Evolutionary conservation across 2,797 vertebrate genomes (phyloP).

Genomic region (Trichosurus vulpecula): DNA sequence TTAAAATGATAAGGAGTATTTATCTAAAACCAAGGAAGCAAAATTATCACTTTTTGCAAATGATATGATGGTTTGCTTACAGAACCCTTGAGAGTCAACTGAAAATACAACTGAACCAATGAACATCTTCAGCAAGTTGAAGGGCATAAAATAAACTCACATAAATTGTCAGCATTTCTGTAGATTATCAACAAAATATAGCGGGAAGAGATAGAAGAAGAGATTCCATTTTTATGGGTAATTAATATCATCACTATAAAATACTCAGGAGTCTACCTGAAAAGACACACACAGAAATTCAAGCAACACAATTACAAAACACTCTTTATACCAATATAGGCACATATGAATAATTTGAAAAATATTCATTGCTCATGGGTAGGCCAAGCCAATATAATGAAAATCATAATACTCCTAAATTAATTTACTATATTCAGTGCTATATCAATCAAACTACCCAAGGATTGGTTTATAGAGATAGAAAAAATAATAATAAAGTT

Average conservation of each 20-base stretch:
- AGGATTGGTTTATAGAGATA: background rate
- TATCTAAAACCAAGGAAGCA: too few species aligned
- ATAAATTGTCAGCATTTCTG: background rate
- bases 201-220: background rate
- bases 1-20: too few species aligned
- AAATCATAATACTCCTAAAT: background rate
- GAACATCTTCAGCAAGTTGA: background rate
- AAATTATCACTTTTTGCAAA: too few species aligned
- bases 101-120: too few species aligned
- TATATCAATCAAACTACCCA: background rate
- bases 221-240: background rate
- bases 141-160: background rate
- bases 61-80: too few species aligned
- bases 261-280: background rate
- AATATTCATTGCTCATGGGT: too few species aligned
- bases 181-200: background rate
- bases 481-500: background rate
- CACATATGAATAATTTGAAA: conserved; percentile 10
- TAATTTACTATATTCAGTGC: background rate
- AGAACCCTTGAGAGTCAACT: too few species aligned
- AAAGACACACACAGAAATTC: background rate
- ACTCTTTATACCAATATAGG: background rate
- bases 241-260: background rate
- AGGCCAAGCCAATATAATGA: background rate
- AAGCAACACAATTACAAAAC: background rate